phyloP scores from a whole-genome alignment of 2,113 vertebrate genomes.

The Chascanopsetta lugubris region DNA sequence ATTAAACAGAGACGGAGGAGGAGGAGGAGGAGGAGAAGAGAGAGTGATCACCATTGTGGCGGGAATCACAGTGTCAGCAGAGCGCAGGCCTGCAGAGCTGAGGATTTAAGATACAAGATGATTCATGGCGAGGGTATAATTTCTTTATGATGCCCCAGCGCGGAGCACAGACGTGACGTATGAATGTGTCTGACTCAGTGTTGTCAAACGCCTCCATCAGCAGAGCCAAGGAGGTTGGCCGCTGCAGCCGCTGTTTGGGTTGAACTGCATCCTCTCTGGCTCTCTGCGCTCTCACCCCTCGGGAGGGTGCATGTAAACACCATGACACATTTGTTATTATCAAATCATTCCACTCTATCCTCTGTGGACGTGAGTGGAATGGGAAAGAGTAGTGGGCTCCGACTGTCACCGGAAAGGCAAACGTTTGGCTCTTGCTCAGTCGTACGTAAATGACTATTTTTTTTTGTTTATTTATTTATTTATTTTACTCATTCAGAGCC shows the following conservation, averaged over 20 bases:
- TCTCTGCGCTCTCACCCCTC: conserved; percentile 43
- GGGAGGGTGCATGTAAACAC: conserved; percentile 66
- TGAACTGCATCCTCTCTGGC: conserved; percentile 48
- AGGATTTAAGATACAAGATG: conserved; percentile 1
- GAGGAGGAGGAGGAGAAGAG: conserved; percentile 21
- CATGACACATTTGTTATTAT: conserved; percentile 70
- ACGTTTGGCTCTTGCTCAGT: conserved; percentile 22
- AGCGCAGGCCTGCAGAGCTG: not conserved
- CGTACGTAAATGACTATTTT: not conserved
- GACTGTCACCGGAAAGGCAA: conserved; percentile 16
- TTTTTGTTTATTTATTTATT: not conserved
- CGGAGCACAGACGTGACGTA: not conserved
- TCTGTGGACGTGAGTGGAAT: conserved; percentile 46
- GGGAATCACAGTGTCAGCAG: not conserved
- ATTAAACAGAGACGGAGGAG: conserved; percentile 35
- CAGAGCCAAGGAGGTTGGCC: conserved; percentile 33
- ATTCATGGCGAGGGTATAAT: not conserved
- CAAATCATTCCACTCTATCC: conserved; percentile 54
- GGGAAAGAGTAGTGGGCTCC: conserved; percentile 29
- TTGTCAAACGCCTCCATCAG: conserved; percentile 30
- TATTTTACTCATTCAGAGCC: too few relatives aligned
- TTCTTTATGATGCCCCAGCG: not conserved
- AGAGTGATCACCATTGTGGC: conserved; percentile 3
- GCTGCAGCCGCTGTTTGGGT: conserved; percentile 54
- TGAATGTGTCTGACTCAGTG: conserved; percentile 16